Conservation (phyloP, 2,113 vertebrate genomes). For the Macrotus californicus region DNA sequence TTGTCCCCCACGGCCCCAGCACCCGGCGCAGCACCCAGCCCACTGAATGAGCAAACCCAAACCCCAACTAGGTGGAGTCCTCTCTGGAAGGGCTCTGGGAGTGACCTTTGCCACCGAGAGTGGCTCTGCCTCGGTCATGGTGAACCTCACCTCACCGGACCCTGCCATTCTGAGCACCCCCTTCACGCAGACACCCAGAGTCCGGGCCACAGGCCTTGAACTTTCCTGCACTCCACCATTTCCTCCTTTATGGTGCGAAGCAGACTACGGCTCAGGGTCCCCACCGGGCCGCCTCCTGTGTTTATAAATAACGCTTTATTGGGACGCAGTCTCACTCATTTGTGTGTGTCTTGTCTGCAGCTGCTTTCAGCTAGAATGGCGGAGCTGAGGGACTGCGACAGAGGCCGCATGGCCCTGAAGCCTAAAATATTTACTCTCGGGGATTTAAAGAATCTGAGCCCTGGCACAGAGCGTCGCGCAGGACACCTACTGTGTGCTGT, state of each 20-base stretch:
- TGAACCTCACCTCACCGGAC: no score
- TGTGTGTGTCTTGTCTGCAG: not conserved
- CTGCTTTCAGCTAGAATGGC: not conserved
- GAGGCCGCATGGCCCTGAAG: not conserved
- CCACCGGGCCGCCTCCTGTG: not conserved
- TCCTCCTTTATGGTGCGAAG: not conserved
- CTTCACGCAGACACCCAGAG: not conserved
- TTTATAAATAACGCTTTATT: not conserved
- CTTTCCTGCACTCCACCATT: not conserved
- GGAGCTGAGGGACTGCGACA: not conserved
- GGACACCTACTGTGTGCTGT: slow-evolving; percentile 93
- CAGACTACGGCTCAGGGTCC: not conserved
- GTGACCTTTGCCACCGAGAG: not conserved
- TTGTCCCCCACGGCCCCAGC: not conserved
- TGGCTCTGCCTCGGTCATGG: not conserved
- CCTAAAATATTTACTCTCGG: not conserved
- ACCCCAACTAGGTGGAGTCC: not conserved
- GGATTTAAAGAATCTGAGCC: not conserved
- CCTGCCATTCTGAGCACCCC: not conserved
- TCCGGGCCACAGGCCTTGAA: not conserved
- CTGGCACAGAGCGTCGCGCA: not conserved
- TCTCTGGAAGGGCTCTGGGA: not conserved
- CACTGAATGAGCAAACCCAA: not conserved
- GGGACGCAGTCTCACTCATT: not conserved
- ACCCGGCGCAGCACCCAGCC: not conserved